A percentile compares a stretch with the other conserved stretches of the same genome.
These are phyloP conservation scores for Miichthys miiuy DNA, from an alignment of 2,797 vertebrate species.

Conservation along the genomic window DNA sequence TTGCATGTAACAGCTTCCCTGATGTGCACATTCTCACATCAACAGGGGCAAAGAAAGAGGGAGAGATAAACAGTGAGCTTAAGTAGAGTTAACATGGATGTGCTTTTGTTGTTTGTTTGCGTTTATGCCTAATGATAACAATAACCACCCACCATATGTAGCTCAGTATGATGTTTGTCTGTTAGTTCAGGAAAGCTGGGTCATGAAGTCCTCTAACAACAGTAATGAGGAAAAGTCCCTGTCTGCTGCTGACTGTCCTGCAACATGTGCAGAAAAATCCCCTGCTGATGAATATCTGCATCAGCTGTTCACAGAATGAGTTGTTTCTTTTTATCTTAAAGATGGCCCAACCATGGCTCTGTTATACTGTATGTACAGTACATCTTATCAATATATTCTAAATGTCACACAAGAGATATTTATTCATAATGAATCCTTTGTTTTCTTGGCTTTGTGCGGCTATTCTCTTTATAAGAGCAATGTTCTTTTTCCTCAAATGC, in stretches of 20 bases:
- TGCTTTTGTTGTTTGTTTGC: slow-evolving; percentile 3
- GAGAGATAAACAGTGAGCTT: not conserved
- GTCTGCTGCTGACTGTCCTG: slow-evolving; percentile 35
- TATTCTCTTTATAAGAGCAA: not conserved
- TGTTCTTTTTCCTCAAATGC: not conserved
- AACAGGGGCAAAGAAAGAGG: not conserved
- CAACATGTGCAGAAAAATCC: slow-evolving; percentile 56
- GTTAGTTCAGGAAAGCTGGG: not conserved
- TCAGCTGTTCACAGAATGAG: slow-evolving; percentile 56
- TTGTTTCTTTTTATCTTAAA: slow-evolving; percentile 16
- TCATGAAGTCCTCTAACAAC: not conserved
- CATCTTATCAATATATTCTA: not conserved
- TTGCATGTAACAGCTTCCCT: slow-evolving; percentile 48
- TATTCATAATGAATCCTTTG: slow-evolving; percentile 5
- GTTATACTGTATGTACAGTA: not conserved
- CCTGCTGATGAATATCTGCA: slow-evolving; percentile 59
- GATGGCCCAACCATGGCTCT: not conserved
- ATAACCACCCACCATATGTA: not conserved
- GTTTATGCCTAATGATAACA: not conserved
- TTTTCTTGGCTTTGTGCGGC: not conserved
- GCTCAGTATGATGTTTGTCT: slow-evolving; percentile 14
- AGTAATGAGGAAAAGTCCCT: slow-evolving; percentile 6
- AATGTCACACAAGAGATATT: not conserved
- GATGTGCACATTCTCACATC: slow-evolving; percentile 42
- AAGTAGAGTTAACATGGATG: slow-evolving; percentile 1